Evolutionary conservation across 1,140 invertebrate genomes (phyloP).

Genomic region (Rhizoglyphus robini): DNA sequence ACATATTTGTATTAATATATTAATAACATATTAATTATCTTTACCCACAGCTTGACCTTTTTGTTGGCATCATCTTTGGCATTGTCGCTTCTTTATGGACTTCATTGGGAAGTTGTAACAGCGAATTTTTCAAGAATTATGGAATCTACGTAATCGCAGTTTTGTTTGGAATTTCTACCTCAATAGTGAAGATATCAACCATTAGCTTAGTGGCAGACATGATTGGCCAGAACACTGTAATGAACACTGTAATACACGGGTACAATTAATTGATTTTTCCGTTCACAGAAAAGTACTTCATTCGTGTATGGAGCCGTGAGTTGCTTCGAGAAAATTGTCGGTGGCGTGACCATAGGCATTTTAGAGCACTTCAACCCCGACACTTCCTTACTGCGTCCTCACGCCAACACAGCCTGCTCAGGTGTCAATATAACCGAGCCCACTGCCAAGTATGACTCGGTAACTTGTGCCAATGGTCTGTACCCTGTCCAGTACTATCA

Average conservation of each 20-base stretch:
- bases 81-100: neutral
- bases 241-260: neutral
- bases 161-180: neutral
- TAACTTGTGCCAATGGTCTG: neutral
- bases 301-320: conserved; percentile 6
- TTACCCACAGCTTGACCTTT: neutral
- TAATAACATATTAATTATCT: neutral
- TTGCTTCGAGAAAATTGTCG: neutral
- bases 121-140: neutral
- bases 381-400: neutral
- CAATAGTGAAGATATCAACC: conserved; percentile 5
- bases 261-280: neutral
- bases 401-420: neutral
- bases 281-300: conserved; percentile 1
- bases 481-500: neutral
- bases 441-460: neutral
- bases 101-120: neutral
- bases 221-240: neutral
- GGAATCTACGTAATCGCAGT: neutral
- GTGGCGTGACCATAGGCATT: neutral
- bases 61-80: neutral
- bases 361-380: neutral
- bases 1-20: neutral
- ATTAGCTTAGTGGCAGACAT: conserved; percentile 2
- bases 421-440: neutral